Evolutionary conservation across 2,113 vertebrate genomes (phyloP), one percentile per base, ranked within the genome.

Genomic region (Steatornis caripensis): DNA sequence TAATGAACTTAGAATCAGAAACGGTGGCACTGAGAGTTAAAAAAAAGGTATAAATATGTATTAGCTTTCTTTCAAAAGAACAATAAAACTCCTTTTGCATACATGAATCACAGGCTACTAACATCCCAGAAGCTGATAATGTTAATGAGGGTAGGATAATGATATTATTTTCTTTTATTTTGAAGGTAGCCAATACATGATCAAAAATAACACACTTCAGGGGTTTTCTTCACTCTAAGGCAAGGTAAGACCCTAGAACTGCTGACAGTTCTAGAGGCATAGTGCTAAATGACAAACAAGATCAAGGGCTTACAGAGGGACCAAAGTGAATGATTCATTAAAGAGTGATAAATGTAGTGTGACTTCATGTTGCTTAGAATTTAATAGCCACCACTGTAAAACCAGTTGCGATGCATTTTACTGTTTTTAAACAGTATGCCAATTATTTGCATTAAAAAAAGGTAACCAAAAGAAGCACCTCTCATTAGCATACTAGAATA

Each of bases 11-110:
- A 36, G 34, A 92, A 96, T 71, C 88, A 46, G 96, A 90, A 94
- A 95, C 71, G 74, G 82, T 75, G 57, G 46, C 84, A 68, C 81
- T 68, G 76, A 96, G 96, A 95, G 93, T 97, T 95, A 94, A 94
- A 72, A 83, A 95, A 97, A 79, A 36, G 24, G 39, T 85, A 97
- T 98, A 97, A 99, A 98, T 98, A 98, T 98, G 97, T 95, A 98
- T 97, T 88, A 92, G 87, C 64, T 75, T 94, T 95, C 88, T 96
- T 97, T 93, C 95, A 97, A 97, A 98, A 94, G 95, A 96, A 96
- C 96, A 97, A 83, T 97, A 94, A 74, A 96, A 96, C 84, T 97
- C 86, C 83, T 94, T 97, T 97, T 96, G 97, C 97, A 97, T 97
- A 95, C 62, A 95, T 79, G 37, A 98, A 98, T 94, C 96, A 95